Conservation (phyloP, 1,140 invertebrate genomes). For the fruit fly (Drosophila melanogaster) region DNA sequence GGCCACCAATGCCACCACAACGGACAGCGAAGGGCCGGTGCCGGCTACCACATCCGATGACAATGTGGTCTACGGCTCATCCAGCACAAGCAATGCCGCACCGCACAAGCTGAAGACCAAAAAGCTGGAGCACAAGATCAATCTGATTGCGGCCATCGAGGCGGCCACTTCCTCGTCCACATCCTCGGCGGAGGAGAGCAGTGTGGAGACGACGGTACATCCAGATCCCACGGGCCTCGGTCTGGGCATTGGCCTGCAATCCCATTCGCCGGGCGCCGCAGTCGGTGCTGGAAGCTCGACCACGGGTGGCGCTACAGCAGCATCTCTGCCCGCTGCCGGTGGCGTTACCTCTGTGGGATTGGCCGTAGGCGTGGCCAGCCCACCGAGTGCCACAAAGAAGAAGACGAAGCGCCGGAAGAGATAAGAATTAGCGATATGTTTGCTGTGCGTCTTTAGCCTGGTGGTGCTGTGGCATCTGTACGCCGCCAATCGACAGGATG, state of each 20-base stretch:
- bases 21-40: conserved; percentile 74
- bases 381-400: conserved; percentile 79
- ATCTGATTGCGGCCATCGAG: conserved; percentile 80
- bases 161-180: conserved; percentile 80
- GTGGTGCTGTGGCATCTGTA: conserved; percentile 79
- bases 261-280: background rate
- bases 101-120: conserved; percentile 78
- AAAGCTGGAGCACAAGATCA: conserved; percentile 81
- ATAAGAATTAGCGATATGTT: conserved; percentile 85
- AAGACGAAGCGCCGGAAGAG: conserved; percentile 83
- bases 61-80: conserved; percentile 43
- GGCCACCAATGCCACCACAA: conserved; percentile 47
- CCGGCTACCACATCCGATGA: conserved; percentile 81
- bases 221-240: conserved; percentile 21
- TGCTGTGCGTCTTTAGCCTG: conserved; percentile 83
- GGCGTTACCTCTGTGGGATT: conserved; percentile 29
- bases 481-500: conserved; percentile 44
- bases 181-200: conserved; percentile 76
- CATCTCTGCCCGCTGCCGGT: background rate
- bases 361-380: conserved; percentile 38
- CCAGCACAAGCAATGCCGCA: background rate
- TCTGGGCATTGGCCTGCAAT: background rate
- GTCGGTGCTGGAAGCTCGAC: background rate
- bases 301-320: background rate
- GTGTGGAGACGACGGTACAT: conserved; percentile 55